A percentile compares a stretch with the other conserved stretches of the same genome.
phyloP scores from a whole-genome alignment of 2,797 vertebrate genomes.

The Mergus octosetaceus region DNA sequence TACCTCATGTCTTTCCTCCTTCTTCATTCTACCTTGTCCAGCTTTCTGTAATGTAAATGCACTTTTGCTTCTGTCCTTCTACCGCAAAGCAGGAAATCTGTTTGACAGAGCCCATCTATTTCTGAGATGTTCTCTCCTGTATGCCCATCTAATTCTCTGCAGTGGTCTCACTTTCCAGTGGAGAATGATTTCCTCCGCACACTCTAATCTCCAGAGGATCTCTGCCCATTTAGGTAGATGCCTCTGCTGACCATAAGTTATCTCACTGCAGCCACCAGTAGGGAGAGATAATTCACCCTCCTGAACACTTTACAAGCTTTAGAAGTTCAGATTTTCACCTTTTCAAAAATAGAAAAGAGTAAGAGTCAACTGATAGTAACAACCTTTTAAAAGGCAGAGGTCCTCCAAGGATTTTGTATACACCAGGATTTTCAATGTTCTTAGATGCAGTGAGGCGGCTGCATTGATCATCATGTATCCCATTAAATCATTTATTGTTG shows the following conservation, averaged over 20 bases:
- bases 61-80: neutral
- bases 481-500: conserved; percentile 49
- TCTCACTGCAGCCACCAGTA: neutral
- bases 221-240: neutral
- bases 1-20: neutral
- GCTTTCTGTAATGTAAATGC: neutral
- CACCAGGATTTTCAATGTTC: neutral
- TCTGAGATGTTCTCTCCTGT: neutral
- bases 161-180: neutral
- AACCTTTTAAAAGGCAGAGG: conserved; percentile 14
- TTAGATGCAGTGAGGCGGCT: neutral
- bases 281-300: neutral
- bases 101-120: neutral
- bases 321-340: neutral
- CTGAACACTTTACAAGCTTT: neutral
- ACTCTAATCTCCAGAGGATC: neutral
- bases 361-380: neutral
- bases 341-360: neutral
- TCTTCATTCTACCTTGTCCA: neutral
- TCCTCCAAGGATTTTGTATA: conserved; percentile 9
- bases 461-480: conserved; percentile 3
- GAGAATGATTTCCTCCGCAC: neutral
- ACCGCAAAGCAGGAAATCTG: neutral
- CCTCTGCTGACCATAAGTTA: neutral
- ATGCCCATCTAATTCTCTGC: neutral